These are phyloP conservation scores for Trogon melanurus DNA, from an alignment of 2,113 vertebrate species.

Conservation along the genomic window DNA sequence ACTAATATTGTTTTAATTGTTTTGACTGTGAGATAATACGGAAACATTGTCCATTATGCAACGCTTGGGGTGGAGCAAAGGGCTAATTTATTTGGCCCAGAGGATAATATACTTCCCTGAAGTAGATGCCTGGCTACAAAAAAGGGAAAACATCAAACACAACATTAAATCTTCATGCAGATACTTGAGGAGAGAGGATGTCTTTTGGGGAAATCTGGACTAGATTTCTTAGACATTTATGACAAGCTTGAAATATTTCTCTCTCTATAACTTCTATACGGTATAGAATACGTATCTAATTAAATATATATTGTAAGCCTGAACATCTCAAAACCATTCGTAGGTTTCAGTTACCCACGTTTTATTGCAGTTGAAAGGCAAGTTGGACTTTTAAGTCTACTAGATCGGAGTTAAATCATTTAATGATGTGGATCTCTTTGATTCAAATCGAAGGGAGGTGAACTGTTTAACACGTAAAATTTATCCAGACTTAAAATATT, in stretches of 20 bases:
- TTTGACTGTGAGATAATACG: neutral
- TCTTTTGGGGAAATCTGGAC: neutral
- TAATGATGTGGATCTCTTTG: neutral
- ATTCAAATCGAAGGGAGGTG: neutral
- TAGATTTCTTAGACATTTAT: neutral
- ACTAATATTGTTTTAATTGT: fast-evolving
- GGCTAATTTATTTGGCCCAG: neutral
- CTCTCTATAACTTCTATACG: neutral
- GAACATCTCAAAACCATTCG: neutral
- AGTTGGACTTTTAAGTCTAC: neutral
- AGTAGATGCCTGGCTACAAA: neutral
- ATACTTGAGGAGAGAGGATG: neutral
- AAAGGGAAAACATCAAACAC: neutral
- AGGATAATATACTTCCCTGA: neutral
- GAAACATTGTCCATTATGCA: neutral
- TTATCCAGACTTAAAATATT: neutral
- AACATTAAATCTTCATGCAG: neutral
- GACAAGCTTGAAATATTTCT: neutral
- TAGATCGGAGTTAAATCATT: neutral
- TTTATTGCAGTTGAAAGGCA: neutral
- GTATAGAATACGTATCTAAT: neutral
- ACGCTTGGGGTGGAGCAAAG: neutral
- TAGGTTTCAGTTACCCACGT: neutral
- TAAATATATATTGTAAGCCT: neutral
- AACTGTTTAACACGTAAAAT: neutral